phyloP scores from a whole-genome alignment of 2,113 vertebrate species.

The Calypte anna region DNA sequence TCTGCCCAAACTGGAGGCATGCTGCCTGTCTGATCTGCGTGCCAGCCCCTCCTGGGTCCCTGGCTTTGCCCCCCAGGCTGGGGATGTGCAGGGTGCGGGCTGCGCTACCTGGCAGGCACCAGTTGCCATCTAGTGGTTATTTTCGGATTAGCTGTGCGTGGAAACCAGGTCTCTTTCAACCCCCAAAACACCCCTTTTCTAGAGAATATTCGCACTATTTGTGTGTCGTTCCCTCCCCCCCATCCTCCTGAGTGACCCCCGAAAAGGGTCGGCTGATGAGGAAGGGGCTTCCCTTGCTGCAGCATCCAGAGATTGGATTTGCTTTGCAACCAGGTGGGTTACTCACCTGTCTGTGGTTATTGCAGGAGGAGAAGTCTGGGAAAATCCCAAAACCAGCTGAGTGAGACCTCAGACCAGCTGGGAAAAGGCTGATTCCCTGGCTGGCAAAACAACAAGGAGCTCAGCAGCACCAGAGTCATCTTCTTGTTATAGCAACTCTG shows the following conservation, averaged over 20 bases:
- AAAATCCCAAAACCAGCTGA: neutral
- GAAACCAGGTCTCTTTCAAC: fast-evolving
- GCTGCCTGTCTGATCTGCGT: too few species aligned
- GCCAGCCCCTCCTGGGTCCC: neutral
- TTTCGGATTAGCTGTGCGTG: neutral
- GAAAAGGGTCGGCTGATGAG: fast-evolving
- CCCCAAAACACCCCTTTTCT: neutral
- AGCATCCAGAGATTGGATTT: neutral
- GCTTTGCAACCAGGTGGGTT: neutral
- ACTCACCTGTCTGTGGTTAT: neutral
- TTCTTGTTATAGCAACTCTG: neutral
- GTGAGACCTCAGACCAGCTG: neutral
- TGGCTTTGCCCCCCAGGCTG: too few species aligned
- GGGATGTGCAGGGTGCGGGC: neutral
- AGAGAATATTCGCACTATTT: neutral
- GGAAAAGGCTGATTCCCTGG: neutral
- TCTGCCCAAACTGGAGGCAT: fast-evolving
- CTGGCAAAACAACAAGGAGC: neutral
- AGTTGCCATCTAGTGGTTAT: constrained; percentile 55
- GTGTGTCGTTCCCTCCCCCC: too few species aligned
- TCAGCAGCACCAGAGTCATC: neutral
- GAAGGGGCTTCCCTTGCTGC: fast-evolving
- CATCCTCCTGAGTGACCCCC: neutral
- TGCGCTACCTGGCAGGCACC: neutral
- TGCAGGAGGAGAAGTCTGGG: neutral